Conservation (phyloP, 2,113 vertebrate species). For the Calyptommatus sinebrachiatus region DNA sequence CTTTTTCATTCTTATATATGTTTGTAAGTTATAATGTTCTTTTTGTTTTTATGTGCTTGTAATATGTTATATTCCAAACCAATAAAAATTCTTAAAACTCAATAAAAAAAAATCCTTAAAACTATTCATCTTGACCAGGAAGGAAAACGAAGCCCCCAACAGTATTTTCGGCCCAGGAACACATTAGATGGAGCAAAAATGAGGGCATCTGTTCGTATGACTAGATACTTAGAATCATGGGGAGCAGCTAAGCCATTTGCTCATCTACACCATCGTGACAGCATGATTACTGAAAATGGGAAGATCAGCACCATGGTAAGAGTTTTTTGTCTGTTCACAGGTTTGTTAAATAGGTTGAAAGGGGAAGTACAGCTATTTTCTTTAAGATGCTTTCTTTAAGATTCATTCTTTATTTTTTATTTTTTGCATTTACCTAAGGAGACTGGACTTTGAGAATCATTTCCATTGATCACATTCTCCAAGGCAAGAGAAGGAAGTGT, state of each 20-base stretch:
- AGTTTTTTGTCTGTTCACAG: constrained; percentile 43
- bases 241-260: constrained; percentile 97
- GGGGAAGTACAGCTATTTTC: background rate
- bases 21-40: no score
- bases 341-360: background rate
- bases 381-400: background rate
- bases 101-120: background rate
- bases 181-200: constrained; percentile 89
- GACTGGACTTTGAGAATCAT: no score
- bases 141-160: constrained; percentile 88
- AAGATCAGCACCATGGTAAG: constrained; percentile 95
- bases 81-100: background rate
- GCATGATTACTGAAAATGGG: constrained; percentile 97
- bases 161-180: constrained; percentile 85
- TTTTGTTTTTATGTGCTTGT: no score
- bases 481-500: no score
- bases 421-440: no score
- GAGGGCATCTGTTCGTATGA: constrained; percentile 97
- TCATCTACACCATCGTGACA: constrained; percentile 94
- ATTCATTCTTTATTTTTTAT: background rate
- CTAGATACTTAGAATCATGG: constrained; percentile 96
- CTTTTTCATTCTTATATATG: no score
- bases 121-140: constrained; percentile 69
- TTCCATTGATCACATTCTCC: no score
- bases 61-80: no score